Evolutionary conservation across 2,113 vertebrate genomes (phyloP).

Genomic region (Lates calcarifer): DNA sequence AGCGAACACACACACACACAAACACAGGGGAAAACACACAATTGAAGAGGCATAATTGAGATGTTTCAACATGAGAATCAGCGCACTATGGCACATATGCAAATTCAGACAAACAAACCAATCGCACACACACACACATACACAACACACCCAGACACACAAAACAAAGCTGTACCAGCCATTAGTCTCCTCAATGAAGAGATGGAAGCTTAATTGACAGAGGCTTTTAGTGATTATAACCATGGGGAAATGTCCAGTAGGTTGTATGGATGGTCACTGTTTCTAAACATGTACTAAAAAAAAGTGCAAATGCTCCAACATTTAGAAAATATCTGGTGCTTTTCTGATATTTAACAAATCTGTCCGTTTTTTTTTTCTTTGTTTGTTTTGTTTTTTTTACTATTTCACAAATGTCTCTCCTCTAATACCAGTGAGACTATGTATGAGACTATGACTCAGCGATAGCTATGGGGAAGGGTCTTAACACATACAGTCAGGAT

Average conservation of each 20-base stretch:
- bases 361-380: background rate
- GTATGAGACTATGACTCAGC: no score
- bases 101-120: conserved; percentile 55
- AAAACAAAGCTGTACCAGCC: conserved; percentile 3
- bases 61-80: conserved; percentile 48
- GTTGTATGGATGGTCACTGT: background rate
- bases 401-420: background rate
- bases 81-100: conserved; percentile 1
- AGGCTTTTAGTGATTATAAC: conserved; percentile 36
- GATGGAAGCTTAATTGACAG: conserved; percentile 19
- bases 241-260: background rate
- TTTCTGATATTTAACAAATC: conserved; percentile 13
- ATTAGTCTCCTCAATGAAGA: conserved; percentile 14
- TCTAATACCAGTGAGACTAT: no score
- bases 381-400: no score
- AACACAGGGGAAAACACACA: conserved; percentile 39
- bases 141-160: background rate
- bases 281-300: background rate
- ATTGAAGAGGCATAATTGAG: conserved; percentile 52
- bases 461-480: no score
- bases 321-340: background rate
- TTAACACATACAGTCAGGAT: no score
- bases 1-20: conserved; percentile 9
- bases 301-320: background rate
- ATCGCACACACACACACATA: conserved; percentile 16